Evolutionary conservation across 1,140 invertebrate species (phyloP).

Genomic region (Himalopsyche phryganea): DNA sequence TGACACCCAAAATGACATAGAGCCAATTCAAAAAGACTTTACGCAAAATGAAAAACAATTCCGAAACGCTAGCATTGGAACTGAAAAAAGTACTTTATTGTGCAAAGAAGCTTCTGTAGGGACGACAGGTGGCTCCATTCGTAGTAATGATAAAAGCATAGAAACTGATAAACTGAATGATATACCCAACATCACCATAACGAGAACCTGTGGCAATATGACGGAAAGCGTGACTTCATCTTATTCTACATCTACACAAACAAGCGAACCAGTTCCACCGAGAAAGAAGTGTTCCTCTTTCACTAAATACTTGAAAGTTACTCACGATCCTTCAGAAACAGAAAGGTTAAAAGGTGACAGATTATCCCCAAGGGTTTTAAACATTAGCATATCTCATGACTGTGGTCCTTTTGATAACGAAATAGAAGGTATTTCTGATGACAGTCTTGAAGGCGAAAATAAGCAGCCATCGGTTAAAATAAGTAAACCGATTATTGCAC

Average conservation of each 20-base stretch:
- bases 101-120: slow-evolving; percentile 47
- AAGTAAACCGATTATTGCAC: background rate
- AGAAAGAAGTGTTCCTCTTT: slow-evolving; percentile 27
- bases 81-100: slow-evolving; percentile 40
- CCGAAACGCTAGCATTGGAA: slow-evolving; percentile 43
- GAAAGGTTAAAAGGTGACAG: background rate
- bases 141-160: slow-evolving; percentile 45
- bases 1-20: slow-evolving; percentile 51
- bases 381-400: slow-evolving; percentile 31
- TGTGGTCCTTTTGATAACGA: slow-evolving; percentile 24
- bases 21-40: slow-evolving; percentile 40
- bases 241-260: slow-evolving; percentile 21
- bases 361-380: slow-evolving; percentile 18
- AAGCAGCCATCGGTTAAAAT: background rate
- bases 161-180: slow-evolving; percentile 37
- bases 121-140: slow-evolving; percentile 38
- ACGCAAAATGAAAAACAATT: slow-evolving; percentile 36
- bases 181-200: slow-evolving; percentile 14
- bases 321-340: slow-evolving; percentile 1
- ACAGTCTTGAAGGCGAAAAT: slow-evolving; percentile 24
- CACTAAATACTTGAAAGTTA: slow-evolving; percentile 30
- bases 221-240: slow-evolving; percentile 17
- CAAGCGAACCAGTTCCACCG: slow-evolving; percentile 12
- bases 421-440: slow-evolving; percentile 28
- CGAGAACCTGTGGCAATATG: slow-evolving; percentile 31